Evolutionary conservation across 2,797 vertebrate genomes (phyloP).

Genomic region (Acomys russatus): DNA sequence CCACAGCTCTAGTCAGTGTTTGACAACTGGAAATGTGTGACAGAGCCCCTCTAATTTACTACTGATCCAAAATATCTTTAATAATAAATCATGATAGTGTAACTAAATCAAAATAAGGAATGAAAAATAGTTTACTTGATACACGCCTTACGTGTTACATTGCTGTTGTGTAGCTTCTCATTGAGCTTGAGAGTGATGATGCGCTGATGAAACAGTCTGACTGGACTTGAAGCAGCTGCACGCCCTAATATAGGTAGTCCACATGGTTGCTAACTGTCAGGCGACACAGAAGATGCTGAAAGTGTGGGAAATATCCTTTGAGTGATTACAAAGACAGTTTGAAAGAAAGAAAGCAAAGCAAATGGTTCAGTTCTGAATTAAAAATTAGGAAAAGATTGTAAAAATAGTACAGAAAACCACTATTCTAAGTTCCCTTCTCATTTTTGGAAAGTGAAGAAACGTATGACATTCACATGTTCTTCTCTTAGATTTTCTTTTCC

Average conservation of each 20-base stretch:
- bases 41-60: background rate
- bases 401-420: background rate
- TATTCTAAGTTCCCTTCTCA: background rate
- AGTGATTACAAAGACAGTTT: background rate
- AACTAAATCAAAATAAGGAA: background rate
- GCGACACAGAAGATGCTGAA: background rate
- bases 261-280: background rate
- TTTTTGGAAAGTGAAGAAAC: background rate
- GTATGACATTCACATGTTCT: background rate
- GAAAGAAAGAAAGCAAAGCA: slow-evolving; percentile 12
- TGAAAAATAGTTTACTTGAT: background rate
- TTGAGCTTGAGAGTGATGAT: background rate
- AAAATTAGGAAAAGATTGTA: slow-evolving; percentile 45
- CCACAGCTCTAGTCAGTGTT: background rate
- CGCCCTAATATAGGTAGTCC: background rate
- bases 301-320: slow-evolving; percentile 16
- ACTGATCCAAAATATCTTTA: background rate
- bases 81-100: slow-evolving; percentile 30
- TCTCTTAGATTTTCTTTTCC: slow-evolving; percentile 32
- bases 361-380: slow-evolving; percentile 6
- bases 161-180: background rate
- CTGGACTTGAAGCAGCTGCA: background rate
- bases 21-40: background rate
- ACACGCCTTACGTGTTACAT: background rate
- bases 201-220: background rate